A percentile compares a stretch with the other conserved stretches of the same genome.
These are phyloP conservation scores for Lordiphosa mommai DNA, from an alignment of 1,140 invertebrate species.

Conservation along the genomic window DNA sequence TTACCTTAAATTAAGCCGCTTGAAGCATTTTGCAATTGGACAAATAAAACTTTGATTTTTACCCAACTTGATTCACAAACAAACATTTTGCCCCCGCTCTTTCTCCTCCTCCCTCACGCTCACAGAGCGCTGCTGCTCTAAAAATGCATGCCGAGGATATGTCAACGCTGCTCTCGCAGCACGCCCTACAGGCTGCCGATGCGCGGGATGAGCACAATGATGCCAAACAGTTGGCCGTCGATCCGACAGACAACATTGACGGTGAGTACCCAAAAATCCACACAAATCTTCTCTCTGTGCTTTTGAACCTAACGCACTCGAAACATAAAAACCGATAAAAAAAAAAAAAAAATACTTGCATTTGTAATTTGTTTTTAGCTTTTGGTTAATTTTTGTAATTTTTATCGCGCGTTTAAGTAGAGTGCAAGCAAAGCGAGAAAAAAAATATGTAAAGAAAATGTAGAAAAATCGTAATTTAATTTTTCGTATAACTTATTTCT, in stretches of 20 bases:
- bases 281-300: constrained; percentile 48
- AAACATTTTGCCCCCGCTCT: constrained; percentile 1
- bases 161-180: constrained; percentile 69
- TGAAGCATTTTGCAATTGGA: constrained; percentile 54
- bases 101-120: constrained; percentile 5
- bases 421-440: constrained; percentile 37
- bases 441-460: constrained; percentile 20
- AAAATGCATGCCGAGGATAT: constrained; percentile 77
- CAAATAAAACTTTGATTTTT: constrained; percentile 8
- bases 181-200: constrained; percentile 63
- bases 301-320: constrained; percentile 33
- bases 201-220: constrained; percentile 75
- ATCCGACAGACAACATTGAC: constrained; percentile 79
- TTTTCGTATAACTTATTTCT: constrained; percentile 26
- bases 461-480: constrained; percentile 35
- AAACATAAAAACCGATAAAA: constrained; percentile 29
- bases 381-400: constrained; percentile 42
- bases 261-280: constrained; percentile 66
- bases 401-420: constrained; percentile 25
- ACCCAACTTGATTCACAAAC: not conserved
- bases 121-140: constrained; percentile 55
- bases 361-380: constrained; percentile 47
- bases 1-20: constrained; percentile 30
- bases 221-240: constrained; percentile 69
- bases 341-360: constrained; percentile 26